Evolutionary conservation across 2,888 invertebrate genomes (phyloP), one percentile per base, ranked within the genome.

Genomic region (Standfussiana lucernea): DNA sequence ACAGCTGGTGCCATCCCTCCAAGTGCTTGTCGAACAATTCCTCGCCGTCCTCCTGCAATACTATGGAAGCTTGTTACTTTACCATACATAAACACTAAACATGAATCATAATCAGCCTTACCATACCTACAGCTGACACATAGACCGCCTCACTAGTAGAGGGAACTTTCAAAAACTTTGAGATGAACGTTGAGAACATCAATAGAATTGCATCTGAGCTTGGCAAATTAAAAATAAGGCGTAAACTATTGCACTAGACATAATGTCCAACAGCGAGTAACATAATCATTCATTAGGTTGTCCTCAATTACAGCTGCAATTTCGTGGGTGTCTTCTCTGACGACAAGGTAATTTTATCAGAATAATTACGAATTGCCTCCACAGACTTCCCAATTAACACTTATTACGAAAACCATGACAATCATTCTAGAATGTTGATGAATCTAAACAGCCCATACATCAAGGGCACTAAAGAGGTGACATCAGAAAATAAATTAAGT

Each of bases 31-130:
- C 89, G 72, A 94, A 94, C 72, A 97, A 88, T 53, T 96, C 90
- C 50, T 96, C 95, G 5, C 93, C 94, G 4, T 95, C 93, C 90
- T 95, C 95, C 94, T 95, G 95, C 89, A 97, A 95, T 86, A 97
- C 97, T 97, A 88, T 89, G 83, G 79, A 86, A 80, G 87, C 80
- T 87, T 93, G 91, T 90, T 90, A 91, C 85, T 90, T 91, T 89
- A 91, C 88, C 89, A 88, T 83, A 78, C 64, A 70, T 56, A 65
- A 66, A 79, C 32, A 80, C 53, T 35, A 32, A 8, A 62, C 15
- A 21, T 8, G 4, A n/a, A 37, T 64, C 3, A 64, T 64, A 8
- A 18, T 40, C 8, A 40, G n/a, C 24, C 11, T 15, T 40, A 40
- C 32, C n/a, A 7, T 37, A n/a, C 0, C n/a, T 13, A 40, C 15